Percentiles rank a stretch among this genome's conserved stretches.
phyloP scores from a whole-genome alignment of 2,113 vertebrate species.

The Terrapene triunguis region DNA sequence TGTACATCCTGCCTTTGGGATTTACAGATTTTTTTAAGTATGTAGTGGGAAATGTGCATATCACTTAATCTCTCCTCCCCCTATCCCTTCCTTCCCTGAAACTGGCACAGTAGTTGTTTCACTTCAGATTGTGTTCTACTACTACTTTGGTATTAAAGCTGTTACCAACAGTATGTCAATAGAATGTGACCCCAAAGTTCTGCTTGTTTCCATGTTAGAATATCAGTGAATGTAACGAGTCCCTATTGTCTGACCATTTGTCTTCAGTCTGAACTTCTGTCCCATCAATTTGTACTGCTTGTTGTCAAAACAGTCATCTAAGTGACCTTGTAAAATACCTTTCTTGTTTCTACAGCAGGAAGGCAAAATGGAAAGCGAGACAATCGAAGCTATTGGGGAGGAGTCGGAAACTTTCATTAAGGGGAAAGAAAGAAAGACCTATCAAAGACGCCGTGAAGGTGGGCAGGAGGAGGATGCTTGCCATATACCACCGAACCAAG shows the following conservation, averaged over 20 bases:
- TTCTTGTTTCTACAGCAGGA: conserved; percentile 69
- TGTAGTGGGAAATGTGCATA: accelerated
- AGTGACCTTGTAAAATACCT: neutral
- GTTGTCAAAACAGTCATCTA: conserved; percentile 8
- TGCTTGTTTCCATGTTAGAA: neutral
- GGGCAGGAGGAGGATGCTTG: conserved; percentile 89
- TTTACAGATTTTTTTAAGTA: neutral
- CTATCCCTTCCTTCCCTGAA: conserved; percentile 17
- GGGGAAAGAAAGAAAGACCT: conserved; percentile 93
- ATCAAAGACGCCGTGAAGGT: conserved; percentile 88
- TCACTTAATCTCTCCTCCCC: neutral
- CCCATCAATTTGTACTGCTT: neutral
- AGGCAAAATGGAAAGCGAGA: conserved; percentile 91
- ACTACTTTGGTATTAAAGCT: neutral
- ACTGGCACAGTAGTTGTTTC: neutral
- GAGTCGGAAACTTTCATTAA: conserved; percentile 91
- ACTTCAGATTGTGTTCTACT: accelerated
- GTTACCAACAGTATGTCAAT: neutral
- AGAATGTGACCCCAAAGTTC: neutral
- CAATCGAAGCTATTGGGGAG: conserved; percentile 88
- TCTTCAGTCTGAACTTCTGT: accelerated
- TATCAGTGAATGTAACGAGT: accelerated
- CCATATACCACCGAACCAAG: conserved; percentile 87
- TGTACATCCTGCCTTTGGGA: neutral
- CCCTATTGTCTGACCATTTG: neutral